Conservation (phyloP, 2,797 vertebrate species). For the Tiaroga cobitis region DNA sequence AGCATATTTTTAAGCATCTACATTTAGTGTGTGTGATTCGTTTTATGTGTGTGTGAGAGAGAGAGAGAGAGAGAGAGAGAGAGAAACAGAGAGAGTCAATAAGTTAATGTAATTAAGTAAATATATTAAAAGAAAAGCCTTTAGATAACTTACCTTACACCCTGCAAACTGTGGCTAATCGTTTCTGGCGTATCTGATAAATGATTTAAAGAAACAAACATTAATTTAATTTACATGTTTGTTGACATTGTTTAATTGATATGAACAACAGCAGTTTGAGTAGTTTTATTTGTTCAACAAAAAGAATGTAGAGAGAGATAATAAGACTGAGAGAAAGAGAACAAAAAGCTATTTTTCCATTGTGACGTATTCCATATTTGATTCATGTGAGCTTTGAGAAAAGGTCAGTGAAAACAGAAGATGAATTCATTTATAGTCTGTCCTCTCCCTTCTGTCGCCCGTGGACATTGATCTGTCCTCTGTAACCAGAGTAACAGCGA, state of each 20-base stretch:
- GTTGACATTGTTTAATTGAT: slow-evolving; percentile 29
- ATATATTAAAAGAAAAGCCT: slow-evolving; percentile 17
- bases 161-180: slow-evolving; percentile 16
- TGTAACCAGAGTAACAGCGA: slow-evolving; percentile 52
- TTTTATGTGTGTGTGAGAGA: slow-evolving; percentile 56
- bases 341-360: slow-evolving; percentile 49
- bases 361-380: slow-evolving; percentile 57
- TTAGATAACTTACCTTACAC: slow-evolving; percentile 25
- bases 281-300: neutral
- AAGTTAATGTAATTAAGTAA: slow-evolving; percentile 40
- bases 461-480: slow-evolving; percentile 56
- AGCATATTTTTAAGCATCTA: neutral
- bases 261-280: slow-evolving; percentile 5
- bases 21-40: slow-evolving; percentile 38
- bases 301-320: slow-evolving; percentile 12
- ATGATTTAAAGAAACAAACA: neutral
- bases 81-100: slow-evolving; percentile 56
- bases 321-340: slow-evolving; percentile 20
- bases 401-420: slow-evolving; percentile 63
- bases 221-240: slow-evolving; percentile 36
- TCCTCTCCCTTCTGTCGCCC: slow-evolving; percentile 59
- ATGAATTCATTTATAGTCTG: slow-evolving; percentile 62
- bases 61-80: slow-evolving; percentile 55
- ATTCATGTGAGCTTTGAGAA: slow-evolving; percentile 58
- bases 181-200: slow-evolving; percentile 14